phyloP scores from a whole-genome alignment of 2,888 invertebrate species.

The Dryocosmus kuriphilus region DNA sequence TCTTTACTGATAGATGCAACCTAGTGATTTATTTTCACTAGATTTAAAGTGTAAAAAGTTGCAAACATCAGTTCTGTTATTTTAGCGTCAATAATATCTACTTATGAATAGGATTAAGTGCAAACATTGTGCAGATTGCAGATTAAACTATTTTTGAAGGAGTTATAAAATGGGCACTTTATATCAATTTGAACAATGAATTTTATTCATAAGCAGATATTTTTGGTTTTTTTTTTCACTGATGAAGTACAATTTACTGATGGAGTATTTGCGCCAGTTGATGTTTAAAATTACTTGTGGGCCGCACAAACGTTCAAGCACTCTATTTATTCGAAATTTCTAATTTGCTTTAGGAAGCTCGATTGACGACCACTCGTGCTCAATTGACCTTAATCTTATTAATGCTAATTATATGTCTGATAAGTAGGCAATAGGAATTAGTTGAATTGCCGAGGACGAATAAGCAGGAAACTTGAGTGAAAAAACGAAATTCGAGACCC shows the following conservation, averaged over 20 bases:
- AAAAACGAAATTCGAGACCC: constrained; percentile 27
- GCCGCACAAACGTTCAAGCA: background rate
- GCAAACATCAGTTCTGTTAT: too few species aligned
- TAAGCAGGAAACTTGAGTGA: constrained; percentile 33
- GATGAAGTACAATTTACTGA: too few species aligned
- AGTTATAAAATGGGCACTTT: too few species aligned
- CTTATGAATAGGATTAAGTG: too few species aligned
- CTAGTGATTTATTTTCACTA: background rate
- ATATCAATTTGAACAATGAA: too few species aligned
- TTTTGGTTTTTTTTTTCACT: too few species aligned
- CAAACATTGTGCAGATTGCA: too few species aligned
- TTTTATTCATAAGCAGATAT: constrained; percentile 42
- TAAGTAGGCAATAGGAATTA: constrained; percentile 26
- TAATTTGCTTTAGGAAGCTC: background rate
- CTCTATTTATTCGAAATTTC: constrained; percentile 14
- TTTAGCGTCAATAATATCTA: too few species aligned
- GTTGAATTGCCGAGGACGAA: background rate
- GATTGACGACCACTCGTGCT: background rate
- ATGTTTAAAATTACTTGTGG: background rate
- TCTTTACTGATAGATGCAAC: constrained; percentile 33
- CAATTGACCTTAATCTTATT: constrained; percentile 61
- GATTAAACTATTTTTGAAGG: too few species aligned
- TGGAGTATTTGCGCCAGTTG: background rate
- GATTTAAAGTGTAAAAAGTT: too few species aligned
- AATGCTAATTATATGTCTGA: constrained; percentile 55